Percentiles rank a stretch among this genome's conserved stretches.
Evolutionary conservation across 2,888 invertebrate species (phyloP).

Genomic region (Ariolimax columbianus): DNA sequence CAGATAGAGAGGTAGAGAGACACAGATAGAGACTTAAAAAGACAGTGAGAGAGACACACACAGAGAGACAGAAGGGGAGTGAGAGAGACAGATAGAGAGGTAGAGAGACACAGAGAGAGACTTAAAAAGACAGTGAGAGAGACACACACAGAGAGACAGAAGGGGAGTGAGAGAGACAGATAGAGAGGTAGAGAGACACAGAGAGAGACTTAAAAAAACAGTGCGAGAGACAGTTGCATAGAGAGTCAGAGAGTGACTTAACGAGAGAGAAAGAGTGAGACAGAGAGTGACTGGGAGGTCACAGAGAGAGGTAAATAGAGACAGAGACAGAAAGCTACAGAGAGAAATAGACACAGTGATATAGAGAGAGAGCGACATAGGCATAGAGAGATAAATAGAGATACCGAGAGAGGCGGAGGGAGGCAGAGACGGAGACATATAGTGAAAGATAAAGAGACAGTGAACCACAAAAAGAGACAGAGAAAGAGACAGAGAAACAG

Average conservation of each 20-base stretch:
- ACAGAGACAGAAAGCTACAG: neutral
- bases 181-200: neutral
- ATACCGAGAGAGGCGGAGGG: too few relatives aligned
- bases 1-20: too few relatives aligned
- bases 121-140: neutral
- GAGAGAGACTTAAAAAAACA: neutral
- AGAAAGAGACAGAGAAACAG: too few relatives aligned
- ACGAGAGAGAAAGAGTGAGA: too few relatives aligned
- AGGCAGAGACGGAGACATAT: too few relatives aligned
- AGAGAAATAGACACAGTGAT: neutral
- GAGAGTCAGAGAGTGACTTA: neutral
- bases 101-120: slow-evolving; percentile 28
- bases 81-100: slow-evolving; percentile 6
- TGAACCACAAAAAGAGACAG: neutral
- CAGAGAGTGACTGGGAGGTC: too few relatives aligned
- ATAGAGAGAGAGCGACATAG: neutral
- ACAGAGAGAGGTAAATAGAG: neutral
- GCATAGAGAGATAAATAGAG: too few relatives aligned
- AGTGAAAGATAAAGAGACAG: neutral
- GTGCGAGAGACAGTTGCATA: too few relatives aligned
- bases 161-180: neutral
- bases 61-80: neutral
- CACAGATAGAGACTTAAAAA: too few relatives aligned
- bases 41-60: neutral
- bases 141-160: neutral